Percentiles rank a stretch among this genome's conserved stretches.
phyloP scores from a whole-genome alignment of 2,113 vertebrate species.

The Albula goreensis region DNA sequence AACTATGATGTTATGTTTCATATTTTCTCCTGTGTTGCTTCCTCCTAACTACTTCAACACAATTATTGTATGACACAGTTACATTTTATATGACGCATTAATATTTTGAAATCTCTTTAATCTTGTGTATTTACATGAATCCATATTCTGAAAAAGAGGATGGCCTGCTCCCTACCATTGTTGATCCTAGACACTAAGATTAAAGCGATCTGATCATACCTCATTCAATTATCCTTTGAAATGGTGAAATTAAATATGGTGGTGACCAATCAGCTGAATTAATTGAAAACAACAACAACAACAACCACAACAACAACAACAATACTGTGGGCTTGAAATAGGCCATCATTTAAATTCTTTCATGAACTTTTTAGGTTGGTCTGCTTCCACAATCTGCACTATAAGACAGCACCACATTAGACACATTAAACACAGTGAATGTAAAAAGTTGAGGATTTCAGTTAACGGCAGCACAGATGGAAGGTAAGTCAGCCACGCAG shows the following conservation, averaged over 20 bases:
- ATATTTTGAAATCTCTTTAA: neutral
- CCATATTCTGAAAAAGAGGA: neutral
- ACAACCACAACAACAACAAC: neutral
- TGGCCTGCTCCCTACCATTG: neutral
- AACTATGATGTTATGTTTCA: neutral
- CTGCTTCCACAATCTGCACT: neutral
- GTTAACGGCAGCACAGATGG: no score
- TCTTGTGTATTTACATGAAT: neutral
- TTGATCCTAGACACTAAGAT: conserved; percentile 6
- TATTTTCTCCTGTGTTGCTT: neutral
- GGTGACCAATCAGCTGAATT: neutral
- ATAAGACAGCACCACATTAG: neutral
- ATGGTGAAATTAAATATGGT: neutral
- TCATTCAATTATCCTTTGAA: neutral
- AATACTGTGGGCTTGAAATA: no score
- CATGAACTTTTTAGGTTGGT: neutral
- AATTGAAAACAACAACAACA: neutral
- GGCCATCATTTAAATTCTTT: neutral
- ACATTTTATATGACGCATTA: neutral
- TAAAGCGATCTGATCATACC: neutral
- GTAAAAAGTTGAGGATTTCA: neutral
- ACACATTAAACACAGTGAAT: neutral
- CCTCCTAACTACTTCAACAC: neutral
- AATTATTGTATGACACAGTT: neutral
- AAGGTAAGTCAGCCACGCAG: neutral